Evolutionary conservation across 2,113 vertebrate genomes (phyloP), one percentile per base, ranked within the genome.

Genomic region (Tiliqua scincoides): DNA sequence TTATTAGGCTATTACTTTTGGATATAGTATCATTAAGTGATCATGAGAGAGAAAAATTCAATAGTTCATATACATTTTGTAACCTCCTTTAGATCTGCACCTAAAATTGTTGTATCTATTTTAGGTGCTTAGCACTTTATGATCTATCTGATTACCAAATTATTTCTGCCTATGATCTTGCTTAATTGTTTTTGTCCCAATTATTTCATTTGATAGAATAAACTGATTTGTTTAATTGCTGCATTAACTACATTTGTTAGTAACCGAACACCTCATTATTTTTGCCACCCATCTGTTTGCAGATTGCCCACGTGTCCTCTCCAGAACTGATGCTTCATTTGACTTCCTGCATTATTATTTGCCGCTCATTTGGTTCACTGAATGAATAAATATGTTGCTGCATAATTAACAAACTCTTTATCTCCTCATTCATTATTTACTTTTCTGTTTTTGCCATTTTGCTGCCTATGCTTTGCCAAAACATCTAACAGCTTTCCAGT

Each of bases 321-420:
- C 48, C 87, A 83, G 93, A 95, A 94, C 90, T 93, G 89, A 89
- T 94, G 88, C 89, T 86, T 95, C 92, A 88, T 95, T 94, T 94
- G 89, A 89, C 84, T 94, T 84, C 92, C 71, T 91, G 88, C 93
- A 93, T 95, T 93, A 94, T 94, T 93, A 94, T 94, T 93, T 91
- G 88, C 91, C 89, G 91, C 88, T 93, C 88, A 90, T 86, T 92
- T 94, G 89, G 83, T 93, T 93, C 92, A 87, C 90, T 91, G 88
- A 93, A 91, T 93, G 91, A 90, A 89, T 94, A 90, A 48, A 95
- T 94, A 80, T 86, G 65, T 85, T 91, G 87, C 80, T 91, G 93
- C 89, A 4, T 95, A 93, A 93, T 94, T 91, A 91, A 93, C 93
- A 94, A 92, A 91, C 87, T 94, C 88, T 86, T 93, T 92, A 94